Evolutionary conservation across 30 jellyfish, hydroid and myxozoan genomes (phyloP), one percentile per base, ranked within the genome.

Genomic region (Hydra vulgaris): DNA sequence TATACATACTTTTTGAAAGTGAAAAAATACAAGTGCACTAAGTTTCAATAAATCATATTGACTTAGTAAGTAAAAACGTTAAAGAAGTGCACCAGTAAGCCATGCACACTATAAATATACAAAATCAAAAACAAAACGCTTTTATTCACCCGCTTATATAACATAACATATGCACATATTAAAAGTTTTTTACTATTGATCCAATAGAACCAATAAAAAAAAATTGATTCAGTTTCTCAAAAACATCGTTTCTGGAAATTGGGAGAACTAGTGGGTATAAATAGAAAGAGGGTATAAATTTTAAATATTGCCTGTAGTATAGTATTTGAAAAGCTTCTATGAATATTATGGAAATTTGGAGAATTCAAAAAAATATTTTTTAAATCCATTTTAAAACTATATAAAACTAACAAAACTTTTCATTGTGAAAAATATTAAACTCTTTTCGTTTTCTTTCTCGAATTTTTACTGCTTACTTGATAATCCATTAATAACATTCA

Each of bases 401-500:
- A 40, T 12, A 40, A 40, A 40, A 40, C 61, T 40, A 40, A 40
- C 12, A 40, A 40, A 40, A 40, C 61, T 40, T 40, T 40, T 40
- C 61, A 40, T 40, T 40, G 61, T 40, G 61, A 40, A 40, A 40
- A 40, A 40, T 40, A 40, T 12, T 40, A 12, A 40, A 40, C 61
- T 40, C 12, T 5, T 3, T 5, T 40, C 8, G 8, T 5, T 40
- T 40, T 40, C 61, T 40, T 40, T 40, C 12, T 40, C 5, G 5
- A 40, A 3, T 40, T 40, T 40, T 3, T n/a, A n/a, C n/a, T n/a
- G n/a, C n/a, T 3, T 40, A 40, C 8, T 3, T 3, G 12, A 40
- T 40, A 12, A 40, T 40, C 15, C 27, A 16, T 66, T 80, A 80
- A 80, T 56, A 80, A 26, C 87, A 80, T 66, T 80, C 87, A 22